These are phyloP conservation scores for Drosophila burlai DNA, from an alignment of 1,140 invertebrate genomes.

Conservation along the genomic window DNA sequence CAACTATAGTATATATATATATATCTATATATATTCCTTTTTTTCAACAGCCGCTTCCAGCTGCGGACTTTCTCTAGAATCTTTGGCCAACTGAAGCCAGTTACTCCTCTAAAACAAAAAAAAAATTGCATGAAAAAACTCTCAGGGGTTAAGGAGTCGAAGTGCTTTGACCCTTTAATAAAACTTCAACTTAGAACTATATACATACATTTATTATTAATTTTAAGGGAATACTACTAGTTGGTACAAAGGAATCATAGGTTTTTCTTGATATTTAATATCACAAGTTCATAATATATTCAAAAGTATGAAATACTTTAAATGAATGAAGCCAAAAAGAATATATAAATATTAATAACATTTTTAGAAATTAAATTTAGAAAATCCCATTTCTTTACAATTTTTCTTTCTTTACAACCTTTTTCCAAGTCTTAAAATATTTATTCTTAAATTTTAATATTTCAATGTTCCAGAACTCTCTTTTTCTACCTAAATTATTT, in stretches of 20 bases:
- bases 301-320: no score
- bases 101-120: constrained; percentile 33
- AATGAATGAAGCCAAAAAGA: no score
- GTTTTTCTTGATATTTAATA: no score
- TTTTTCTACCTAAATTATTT: neutral
- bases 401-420: no score
- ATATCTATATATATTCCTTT: constrained; percentile 15
- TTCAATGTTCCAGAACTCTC: no score
- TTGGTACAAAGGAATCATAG: neutral
- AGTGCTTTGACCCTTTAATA: neutral
- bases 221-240: neutral
- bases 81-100: constrained; percentile 56
- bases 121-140: constrained; percentile 4
- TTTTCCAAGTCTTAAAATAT: neutral
- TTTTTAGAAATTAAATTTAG: no score
- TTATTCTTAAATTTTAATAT: neutral
- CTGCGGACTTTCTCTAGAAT: constrained; percentile 66
- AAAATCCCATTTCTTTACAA: no score
- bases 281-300: no score
- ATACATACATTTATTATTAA: neutral
- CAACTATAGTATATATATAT: constrained; percentile 3
- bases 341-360: no score
- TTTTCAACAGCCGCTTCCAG: constrained; percentile 43
- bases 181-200: neutral
- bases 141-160: no score